Percentiles rank a stretch among this genome's conserved stretches.
These are phyloP conservation scores for Scopus umbretta DNA, from an alignment of 2,113 vertebrate species.

Conservation along the genomic window DNA sequence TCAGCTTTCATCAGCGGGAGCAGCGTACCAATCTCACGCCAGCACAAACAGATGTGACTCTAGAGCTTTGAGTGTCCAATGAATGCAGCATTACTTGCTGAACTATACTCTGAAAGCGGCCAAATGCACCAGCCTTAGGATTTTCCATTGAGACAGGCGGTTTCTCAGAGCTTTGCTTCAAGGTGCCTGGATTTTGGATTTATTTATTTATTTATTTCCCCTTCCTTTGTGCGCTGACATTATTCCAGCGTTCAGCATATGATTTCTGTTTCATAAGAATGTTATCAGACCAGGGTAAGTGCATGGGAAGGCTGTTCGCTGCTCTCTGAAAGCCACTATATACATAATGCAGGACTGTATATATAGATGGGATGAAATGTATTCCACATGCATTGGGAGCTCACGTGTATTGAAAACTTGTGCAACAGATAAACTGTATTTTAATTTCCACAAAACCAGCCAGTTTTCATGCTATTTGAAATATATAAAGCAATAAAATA, in stretches of 20 bases:
- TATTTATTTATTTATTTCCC: not conserved
- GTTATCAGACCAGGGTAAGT: slow-evolving; percentile 51
- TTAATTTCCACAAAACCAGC: slow-evolving; percentile 5
- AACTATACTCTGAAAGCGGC: not conserved
- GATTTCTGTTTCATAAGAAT: slow-evolving; percentile 15
- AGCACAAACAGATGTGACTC: slow-evolving; percentile 26
- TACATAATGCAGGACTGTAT: not conserved
- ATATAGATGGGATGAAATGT: not conserved
- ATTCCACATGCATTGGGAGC: not conserved
- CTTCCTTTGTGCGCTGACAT: slow-evolving; percentile 12
- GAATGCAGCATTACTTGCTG: not conserved
- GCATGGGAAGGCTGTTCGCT: not conserved
- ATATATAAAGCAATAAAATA: not conserved
- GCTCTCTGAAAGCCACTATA: not conserved
- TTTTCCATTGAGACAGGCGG: not conserved
- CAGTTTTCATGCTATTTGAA: not conserved
- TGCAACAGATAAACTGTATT: slow-evolving; percentile 13
- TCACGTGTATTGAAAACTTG: not conserved
- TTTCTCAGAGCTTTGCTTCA: slow-evolving; percentile 10
- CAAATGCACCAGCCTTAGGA: not conserved
- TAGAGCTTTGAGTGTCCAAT: slow-evolving; percentile 10
- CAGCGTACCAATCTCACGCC: not conserved
- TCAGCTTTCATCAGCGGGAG: not conserved
- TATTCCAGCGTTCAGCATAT: slow-evolving; percentile 7
- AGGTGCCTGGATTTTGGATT: not conserved